Percentiles rank a stretch among this genome's conserved stretches.
Evolutionary conservation across 2,797 vertebrate species (phyloP).

Genomic region (Xenentodon cancila): DNA sequence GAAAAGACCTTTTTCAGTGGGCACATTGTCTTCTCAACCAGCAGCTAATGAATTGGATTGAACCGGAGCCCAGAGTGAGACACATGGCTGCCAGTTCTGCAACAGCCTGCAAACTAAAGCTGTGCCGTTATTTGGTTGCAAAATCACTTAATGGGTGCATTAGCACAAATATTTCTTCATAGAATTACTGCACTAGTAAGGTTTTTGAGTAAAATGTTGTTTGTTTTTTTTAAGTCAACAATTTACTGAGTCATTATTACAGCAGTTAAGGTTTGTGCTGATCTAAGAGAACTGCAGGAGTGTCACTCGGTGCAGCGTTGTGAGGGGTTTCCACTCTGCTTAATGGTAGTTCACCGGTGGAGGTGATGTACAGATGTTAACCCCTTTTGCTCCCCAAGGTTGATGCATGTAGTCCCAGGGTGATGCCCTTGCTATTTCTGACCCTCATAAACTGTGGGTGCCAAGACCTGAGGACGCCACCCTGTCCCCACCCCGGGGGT

Average conservation of each 20-base stretch:
- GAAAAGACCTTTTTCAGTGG: slow-evolving; percentile 45
- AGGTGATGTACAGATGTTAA: slow-evolving; percentile 58
- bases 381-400: slow-evolving; percentile 52
- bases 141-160: slow-evolving; percentile 31
- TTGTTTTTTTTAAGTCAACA: too few relatives aligned
- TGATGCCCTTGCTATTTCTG: slow-evolving; percentile 74
- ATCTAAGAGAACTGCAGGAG: too few relatives aligned
- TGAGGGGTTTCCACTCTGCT: too few relatives aligned
- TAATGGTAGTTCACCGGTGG: slow-evolving; percentile 6
- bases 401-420: slow-evolving; percentile 42
- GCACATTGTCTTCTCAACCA: slow-evolving; percentile 44
- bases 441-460: slow-evolving; percentile 77
- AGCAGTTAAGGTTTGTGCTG: too few relatives aligned
- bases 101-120: slow-evolving; percentile 37
- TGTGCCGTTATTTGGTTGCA: slow-evolving; percentile 26
- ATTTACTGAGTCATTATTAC: too few relatives aligned
- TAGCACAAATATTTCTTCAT: slow-evolving; percentile 15
- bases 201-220: too few relatives aligned
- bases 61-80: slow-evolving; percentile 54
- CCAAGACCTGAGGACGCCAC: slow-evolving; percentile 82
- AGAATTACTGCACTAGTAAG: too few relatives aligned
- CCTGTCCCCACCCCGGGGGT: slow-evolving; percentile 79
- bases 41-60: slow-evolving; percentile 71
- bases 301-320: too few relatives aligned
- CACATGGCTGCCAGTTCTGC: slow-evolving; percentile 50